Conservation (phyloP, 2,888 invertebrate species). For the Heliconius charithonia region DNA sequence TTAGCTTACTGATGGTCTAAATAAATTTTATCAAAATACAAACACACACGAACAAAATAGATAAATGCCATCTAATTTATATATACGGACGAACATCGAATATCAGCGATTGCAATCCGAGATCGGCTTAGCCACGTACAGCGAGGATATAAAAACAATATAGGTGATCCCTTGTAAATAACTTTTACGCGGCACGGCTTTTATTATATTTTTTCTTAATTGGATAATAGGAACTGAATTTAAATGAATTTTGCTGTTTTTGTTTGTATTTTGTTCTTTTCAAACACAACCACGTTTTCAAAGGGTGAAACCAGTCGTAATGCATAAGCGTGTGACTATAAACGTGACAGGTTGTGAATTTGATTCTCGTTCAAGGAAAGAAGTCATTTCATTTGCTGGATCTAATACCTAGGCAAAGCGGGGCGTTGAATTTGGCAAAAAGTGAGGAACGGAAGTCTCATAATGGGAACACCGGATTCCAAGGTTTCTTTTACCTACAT, state of each 20-base stretch:
- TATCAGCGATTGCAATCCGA: slow-evolving; percentile 19
- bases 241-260: neutral
- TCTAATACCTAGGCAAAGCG: too few species aligned
- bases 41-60: neutral
- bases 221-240: slow-evolving; percentile 2
- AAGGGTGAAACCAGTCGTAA: too few species aligned
- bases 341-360: too few species aligned
- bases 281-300: too few species aligned
- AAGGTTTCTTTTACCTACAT: too few species aligned
- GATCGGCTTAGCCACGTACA: slow-evolving; percentile 20
- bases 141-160: slow-evolving; percentile 20
- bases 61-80: slow-evolving; percentile 6
- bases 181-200: neutral
- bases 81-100: neutral
- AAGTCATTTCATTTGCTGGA: too few species aligned
- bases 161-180: slow-evolving; percentile 20
- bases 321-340: too few species aligned
- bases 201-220: slow-evolving; percentile 18
- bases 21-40: neutral
- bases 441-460: too few species aligned
- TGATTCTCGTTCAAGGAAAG: too few species aligned
- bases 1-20: too few species aligned
- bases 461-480: too few species aligned
- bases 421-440: too few species aligned
- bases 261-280: neutral